These are phyloP conservation scores for Nasonia oneida DNA, from an alignment of 2,888 invertebrate genomes.

Conservation along the genomic window DNA sequence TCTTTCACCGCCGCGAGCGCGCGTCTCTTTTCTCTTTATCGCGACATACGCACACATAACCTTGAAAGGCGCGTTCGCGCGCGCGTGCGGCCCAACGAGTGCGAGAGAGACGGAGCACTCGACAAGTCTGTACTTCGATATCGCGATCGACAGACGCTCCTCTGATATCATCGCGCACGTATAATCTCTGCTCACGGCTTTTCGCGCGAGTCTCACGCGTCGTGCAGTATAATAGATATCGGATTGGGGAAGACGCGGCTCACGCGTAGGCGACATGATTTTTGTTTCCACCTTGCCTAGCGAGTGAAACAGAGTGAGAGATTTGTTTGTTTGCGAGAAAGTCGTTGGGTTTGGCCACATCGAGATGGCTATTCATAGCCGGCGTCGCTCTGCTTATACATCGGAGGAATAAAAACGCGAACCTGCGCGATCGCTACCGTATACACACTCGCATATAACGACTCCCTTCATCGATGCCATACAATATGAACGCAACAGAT, in stretches of 20 bases:
- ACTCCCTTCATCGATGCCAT: not conserved
- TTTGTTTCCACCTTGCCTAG: not conserved
- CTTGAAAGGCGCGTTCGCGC: slow-evolving; percentile 53
- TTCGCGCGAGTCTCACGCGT: not conserved
- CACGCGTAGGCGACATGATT: not conserved
- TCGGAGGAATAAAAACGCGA: not conserved
- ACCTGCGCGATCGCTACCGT: not conserved
- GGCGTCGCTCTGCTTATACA: too few relatives aligned
- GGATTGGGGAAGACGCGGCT: not conserved
- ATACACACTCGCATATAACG: not conserved
- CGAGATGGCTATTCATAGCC: not conserved
- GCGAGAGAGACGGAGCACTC: slow-evolving; percentile 37
- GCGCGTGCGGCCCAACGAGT: slow-evolving; percentile 21
- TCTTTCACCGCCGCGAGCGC: slow-evolving; percentile 1
- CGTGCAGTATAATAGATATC: not conserved
- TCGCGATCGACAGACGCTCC: not conserved
- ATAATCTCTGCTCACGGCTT: not conserved
- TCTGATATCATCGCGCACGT: not conserved
- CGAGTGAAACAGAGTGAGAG: not conserved
- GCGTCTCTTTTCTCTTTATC: slow-evolving; percentile 54
- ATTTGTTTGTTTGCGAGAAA: not conserved
- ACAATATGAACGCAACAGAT: not conserved
- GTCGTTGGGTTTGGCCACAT: not conserved
- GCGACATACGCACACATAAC: slow-evolving; percentile 57
- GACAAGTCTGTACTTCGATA: slow-evolving; percentile 26